Evolutionary conservation across 2,113 vertebrate species (phyloP), one percentile per base, ranked within the genome.

Genomic region (Embiotoca jacksoni): DNA sequence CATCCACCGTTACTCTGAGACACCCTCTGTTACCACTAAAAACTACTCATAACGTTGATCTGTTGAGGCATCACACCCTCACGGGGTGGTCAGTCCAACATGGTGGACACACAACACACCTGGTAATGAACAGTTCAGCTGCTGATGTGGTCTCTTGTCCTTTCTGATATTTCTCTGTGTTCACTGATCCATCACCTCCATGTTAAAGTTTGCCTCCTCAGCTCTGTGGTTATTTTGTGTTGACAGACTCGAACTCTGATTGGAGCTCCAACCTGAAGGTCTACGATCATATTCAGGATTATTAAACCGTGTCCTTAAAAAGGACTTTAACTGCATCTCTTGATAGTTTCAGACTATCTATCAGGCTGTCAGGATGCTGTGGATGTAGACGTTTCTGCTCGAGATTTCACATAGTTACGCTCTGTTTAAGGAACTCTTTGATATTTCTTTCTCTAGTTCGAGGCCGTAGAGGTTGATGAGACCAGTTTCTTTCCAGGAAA

Each of bases 211-310:
- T 72, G 75, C 80, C 41, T 66, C 58, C 30, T 83, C 70, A 23
- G 69, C 55, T 52, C 36, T 64, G 80, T 58, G 59, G 55, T 80
- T 79, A 9, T 10, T 70, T 37, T n/a, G 53, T 81, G 56, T 77
- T 78, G 50, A 49, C 66, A 46, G 56, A 77, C 80, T 77, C 69
- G 80, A 60, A 9, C 57, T 72, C 58, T 71, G 59, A 86, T 84
- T 75, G 75, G 60, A 30, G 53, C 47, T 49, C 16, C 5, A 30
- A 41, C 10, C 36, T 30, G 55, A 5, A 30, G 16, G 16, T 37
- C 11, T 15, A 16, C 39, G 55, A 32, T 33, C 60, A 72, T 33
- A 23, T 39, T 82, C 46, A 73, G 23, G 50, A 52, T 66, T 39
- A 16, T 23, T 64, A 35, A 5, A 30, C 31, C 23, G 9, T 10